Conservation (phyloP, 37 sponge, comb jelly and placozoan genomes). For the Halichondria panicea region DNA sequence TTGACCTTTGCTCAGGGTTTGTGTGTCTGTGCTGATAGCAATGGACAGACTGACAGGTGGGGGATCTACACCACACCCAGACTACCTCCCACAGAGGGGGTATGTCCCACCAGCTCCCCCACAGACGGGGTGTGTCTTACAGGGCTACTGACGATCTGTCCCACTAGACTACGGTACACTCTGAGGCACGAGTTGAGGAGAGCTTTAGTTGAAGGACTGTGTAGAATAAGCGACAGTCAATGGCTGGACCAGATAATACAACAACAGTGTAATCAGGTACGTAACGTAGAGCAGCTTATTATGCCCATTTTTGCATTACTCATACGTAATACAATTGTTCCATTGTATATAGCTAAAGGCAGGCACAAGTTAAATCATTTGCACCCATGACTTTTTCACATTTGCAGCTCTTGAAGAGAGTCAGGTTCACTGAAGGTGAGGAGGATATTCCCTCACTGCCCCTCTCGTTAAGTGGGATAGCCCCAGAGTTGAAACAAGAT, state of each 20-base stretch:
- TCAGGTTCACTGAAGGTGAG: constrained; percentile 3
- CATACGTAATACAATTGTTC: too few species aligned
- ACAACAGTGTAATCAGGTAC: too few species aligned
- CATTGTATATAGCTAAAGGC: not conserved
- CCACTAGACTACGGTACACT: not conserved
- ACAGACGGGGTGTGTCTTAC: too few species aligned
- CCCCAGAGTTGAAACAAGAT: constrained; percentile 32
- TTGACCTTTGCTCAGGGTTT: too few species aligned
- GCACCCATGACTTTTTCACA: not conserved
- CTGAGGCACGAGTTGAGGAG: constrained; percentile 75
- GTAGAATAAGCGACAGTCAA: constrained; percentile 42
- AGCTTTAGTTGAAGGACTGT: constrained; percentile 54
- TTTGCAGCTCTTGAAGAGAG: not conserved
- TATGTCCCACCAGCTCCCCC: constrained; percentile 1
- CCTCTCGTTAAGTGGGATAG: constrained; percentile 14
- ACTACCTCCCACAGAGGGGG: constrained; percentile 5
- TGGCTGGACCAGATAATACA: too few species aligned
- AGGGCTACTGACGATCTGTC: not conserved
- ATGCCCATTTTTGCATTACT: too few species aligned
- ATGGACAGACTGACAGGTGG: too few species aligned
- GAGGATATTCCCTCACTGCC: not conserved
- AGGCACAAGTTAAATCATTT: not conserved
- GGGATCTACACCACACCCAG: not conserved
- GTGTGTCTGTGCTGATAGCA: too few species aligned
- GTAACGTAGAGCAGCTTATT: too few species aligned